These are phyloP conservation scores for Unio delphinus DNA, from an alignment of 2,888 invertebrate species.

Conservation along the genomic window DNA sequence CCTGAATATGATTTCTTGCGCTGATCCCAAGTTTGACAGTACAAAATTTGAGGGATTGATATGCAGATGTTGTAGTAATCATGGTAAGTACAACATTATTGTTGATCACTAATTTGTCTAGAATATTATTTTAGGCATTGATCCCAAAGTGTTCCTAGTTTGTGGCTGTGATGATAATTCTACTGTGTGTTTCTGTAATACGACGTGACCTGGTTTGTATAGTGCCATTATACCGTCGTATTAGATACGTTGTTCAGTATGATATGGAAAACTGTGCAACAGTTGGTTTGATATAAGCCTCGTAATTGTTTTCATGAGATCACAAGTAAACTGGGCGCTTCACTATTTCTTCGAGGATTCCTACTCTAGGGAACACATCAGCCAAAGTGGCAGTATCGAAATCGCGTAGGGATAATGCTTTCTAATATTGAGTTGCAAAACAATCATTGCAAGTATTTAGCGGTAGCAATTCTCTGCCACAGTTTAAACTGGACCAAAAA, in stretches of 20 bases:
- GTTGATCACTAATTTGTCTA: no score
- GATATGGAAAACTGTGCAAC: not conserved
- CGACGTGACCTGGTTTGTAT: slow-evolving; percentile 34
- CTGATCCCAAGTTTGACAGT: no score
- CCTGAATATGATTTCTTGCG: no score
- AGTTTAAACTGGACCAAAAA: not conserved
- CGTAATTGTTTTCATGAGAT: slow-evolving; percentile 1
- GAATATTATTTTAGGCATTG: no score
- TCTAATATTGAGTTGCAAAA: not conserved
- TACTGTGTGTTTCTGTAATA: slow-evolving; percentile 3
- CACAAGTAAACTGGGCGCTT: slow-evolving; percentile 8
- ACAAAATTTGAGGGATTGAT: no score
- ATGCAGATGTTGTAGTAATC: no score
- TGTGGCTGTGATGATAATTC: no score
- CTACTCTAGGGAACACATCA: slow-evolving; percentile 5
- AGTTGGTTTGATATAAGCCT: not conserved
- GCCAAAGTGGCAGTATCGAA: slow-evolving; percentile 7
- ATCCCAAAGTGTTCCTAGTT: no score
- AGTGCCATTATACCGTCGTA: no score
- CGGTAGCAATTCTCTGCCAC: not conserved
- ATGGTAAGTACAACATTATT: no score
- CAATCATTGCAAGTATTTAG: not conserved
- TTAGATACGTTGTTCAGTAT: slow-evolving; percentile 23
- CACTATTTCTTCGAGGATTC: slow-evolving; percentile 4
- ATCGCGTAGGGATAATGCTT: not conserved